Evolutionary conservation across 2,113 vertebrate species (phyloP).

Genomic region (Petromus typicus): DNA sequence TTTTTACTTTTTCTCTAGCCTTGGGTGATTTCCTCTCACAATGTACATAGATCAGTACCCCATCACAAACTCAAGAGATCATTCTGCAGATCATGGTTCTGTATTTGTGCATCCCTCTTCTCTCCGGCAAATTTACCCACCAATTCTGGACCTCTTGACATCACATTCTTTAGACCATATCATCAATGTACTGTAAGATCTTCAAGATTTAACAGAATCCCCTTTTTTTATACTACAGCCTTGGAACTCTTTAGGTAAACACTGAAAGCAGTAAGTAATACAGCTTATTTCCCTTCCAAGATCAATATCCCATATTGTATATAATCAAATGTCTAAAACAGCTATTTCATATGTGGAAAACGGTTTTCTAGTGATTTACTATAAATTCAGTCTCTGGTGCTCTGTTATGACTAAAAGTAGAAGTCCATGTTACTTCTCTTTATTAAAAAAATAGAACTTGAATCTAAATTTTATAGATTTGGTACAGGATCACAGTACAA

Average conservation of each 20-base stretch:
- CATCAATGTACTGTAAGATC: neutral
- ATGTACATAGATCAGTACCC: neutral
- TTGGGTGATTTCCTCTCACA: conserved; percentile 6
- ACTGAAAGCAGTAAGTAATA: neutral
- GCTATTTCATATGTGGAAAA: neutral
- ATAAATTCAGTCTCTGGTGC: neutral
- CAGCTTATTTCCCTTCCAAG: neutral
- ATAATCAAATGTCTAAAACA: neutral
- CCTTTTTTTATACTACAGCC: neutral
- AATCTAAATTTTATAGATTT: neutral
- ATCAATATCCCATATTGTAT: neutral
- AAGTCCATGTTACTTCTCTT: neutral
- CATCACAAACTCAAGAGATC: neutral
- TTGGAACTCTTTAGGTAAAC: neutral
- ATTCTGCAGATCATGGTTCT: neutral
- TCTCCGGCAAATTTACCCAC: neutral
- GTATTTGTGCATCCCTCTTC: neutral
- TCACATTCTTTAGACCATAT: neutral
- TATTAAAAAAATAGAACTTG: neutral
- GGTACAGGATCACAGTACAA: neutral
- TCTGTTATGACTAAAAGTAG: neutral
- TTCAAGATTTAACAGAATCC: neutral
- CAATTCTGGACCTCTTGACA: neutral
- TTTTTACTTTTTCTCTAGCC: neutral
- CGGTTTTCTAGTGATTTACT: neutral